Conservation (phyloP, 2,113 vertebrate species). For the Phyllostomus discolor region DNA sequence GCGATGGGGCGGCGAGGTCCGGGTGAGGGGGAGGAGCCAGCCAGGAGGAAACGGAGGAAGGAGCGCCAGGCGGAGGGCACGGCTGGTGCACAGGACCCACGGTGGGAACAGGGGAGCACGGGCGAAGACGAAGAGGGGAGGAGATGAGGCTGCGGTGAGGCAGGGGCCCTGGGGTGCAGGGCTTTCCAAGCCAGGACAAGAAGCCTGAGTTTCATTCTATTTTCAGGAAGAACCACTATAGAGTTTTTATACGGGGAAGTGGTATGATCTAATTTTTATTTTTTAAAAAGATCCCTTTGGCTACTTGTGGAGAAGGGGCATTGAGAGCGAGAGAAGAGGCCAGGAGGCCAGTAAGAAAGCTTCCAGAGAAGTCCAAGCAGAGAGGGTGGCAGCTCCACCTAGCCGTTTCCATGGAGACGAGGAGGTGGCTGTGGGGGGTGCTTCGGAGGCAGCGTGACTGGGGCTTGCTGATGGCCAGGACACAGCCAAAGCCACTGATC, state of each 20-base stretch:
- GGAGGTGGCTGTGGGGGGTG: not conserved
- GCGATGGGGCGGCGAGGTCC: not conserved
- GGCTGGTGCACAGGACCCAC: fast-evolving
- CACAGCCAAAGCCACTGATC: not conserved
- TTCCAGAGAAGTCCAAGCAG: not conserved
- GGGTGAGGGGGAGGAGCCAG: not conserved
- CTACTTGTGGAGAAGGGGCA: not conserved
- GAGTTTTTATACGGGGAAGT: not conserved
- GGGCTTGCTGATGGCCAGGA: not conserved
- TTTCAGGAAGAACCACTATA: not conserved
- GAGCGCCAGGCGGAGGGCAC: not conserved
- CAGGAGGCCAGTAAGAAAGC: not conserved
- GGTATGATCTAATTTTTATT: not conserved
- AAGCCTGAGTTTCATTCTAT: not conserved
- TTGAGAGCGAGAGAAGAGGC: not conserved
- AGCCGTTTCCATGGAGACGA: not conserved
- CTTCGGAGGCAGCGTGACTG: not conserved
- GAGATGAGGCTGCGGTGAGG: not conserved
- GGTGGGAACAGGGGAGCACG: too few relatives aligned
- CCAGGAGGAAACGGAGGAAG: not conserved
- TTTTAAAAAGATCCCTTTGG: not conserved
- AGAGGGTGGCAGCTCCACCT: not conserved
- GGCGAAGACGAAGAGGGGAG: not conserved
- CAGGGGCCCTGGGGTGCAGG: not conserved
- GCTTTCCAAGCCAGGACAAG: not conserved